Evolutionary conservation across 2,113 vertebrate genomes (phyloP), one percentile per base, ranked within the genome.

Genomic region (Cryptotis parvus): DNA sequence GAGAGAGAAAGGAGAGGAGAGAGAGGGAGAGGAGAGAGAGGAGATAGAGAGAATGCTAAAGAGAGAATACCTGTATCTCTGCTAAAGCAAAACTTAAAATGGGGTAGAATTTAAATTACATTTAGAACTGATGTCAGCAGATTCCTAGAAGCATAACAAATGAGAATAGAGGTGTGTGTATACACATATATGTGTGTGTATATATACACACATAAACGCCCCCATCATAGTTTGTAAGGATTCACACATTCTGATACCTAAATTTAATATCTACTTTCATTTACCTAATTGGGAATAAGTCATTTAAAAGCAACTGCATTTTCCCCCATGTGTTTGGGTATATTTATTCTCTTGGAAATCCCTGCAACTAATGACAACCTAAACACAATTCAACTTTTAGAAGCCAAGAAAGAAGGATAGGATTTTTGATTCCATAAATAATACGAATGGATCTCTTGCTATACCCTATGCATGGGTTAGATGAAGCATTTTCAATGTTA

Each of bases 401-500:
- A 81, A 92, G 82, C 61, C 29, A 81, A 93, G 52, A 84, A 70
- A 72, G 31, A 91, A 91, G 37, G 20, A 70, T 20, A 37, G 85
- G 26, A 11, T 31, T 52, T 84, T 78, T 78, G n/a, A 77, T 81
- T 81, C 65, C 31, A 69, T 26, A 85, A 14, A 37, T 55, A 39
- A 3, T 78, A 9, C 76, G 45, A 89, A 26, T 68, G 33, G 78
- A 74, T 16, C 10, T 87, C 68, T 83, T 91, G 22, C 86, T 92
- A 55, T 41, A 52, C 49, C 66, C 72, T 87, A 89, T 66, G 91
- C 82, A 84, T 63, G 41, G 11, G 68, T 91, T 89, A 63, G 18
- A 77, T 70, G 80, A 84, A 92, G 72, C 9, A 74, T 52, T 90
- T 76, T 55, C 90, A 76, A 90, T 80, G 87, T 27, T 83, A 16